Base-by-base conservation (phyloP, 92 coral and sea anemone species). In the Palythoa grandiflora region DNA sequence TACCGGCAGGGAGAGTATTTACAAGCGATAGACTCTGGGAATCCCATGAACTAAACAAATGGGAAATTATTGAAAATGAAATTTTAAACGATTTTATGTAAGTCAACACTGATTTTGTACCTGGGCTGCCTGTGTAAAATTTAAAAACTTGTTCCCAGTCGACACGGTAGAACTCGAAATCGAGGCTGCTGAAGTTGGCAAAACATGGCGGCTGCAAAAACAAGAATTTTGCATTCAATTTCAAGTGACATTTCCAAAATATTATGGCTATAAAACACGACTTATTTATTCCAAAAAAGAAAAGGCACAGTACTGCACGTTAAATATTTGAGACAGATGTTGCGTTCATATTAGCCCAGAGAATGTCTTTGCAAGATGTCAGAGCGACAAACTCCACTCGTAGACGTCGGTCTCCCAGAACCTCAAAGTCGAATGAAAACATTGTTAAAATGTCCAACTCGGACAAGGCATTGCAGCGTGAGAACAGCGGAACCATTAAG, bases 371-470 rank as follows among this genome's bases (percentile, higher is more conserved):
- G 38, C 86, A 81, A 65, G 86, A 81, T 66, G 10, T 81, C 61
- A 63, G 75, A 47, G 86, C 21, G 20, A 65, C 72, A 5, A 79
- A n/a, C 38, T 80, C 85, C 1, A 57, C 75, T 59, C 86, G 86
- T 5, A 71, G 75, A 81, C 86, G 86, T 66, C 86, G 86, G 39
- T 81, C 86, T 11, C 86, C 86, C 39, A 44, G 86, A 65, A 65
- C 86, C 6, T 81, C 86, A 47, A 81, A 68, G 51, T 81, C 86
- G 20, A 81, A 38, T 40, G 86, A 81, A 21, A 81, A 81, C 73
- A 65, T 81, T 35, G 86, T 66, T 35, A 81, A 81, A 68, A 81
- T 81, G 86, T 81, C 86, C 17, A 81, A 65, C 44, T 13, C 75
- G 38, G 86, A 81, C 19, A 81, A 81, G 75, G 47, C 86, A 66